Base-by-base conservation (phyloP, 2,113 vertebrate species). In the Corythornis cristatus region DNA sequence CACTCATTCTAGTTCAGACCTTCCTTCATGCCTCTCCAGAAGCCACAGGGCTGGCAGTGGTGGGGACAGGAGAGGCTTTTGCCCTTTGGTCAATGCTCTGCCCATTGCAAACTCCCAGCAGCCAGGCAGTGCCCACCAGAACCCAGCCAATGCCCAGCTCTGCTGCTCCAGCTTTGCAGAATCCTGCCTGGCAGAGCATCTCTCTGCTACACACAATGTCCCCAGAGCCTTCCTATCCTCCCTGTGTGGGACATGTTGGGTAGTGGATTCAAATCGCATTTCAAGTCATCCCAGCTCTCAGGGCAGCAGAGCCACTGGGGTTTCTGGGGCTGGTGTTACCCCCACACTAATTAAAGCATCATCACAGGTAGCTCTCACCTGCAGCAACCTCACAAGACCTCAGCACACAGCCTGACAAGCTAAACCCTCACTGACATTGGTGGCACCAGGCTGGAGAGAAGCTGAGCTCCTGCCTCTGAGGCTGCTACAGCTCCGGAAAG, bases 291-390 rank as follows among this genome's bases (percentile, higher is more conserved):
- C 35, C 45, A 17, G 48, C 12, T 64, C 25, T 42, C 8, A 8
- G 31, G 67, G 40, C n/a, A 54, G 70, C 12, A 4, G 53, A 48
- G 29, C 13, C 71, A 29, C 37, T 57, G 37, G n/a, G 8, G 7
- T 76, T 31, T 67, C 33, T 11, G 28, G 77, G 51, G 17, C 7
- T 7, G 11, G 18, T 8, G 2, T 29, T 29, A 43, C 18, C 58
- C 58, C n/a, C 68, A 2, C 1, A 1, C 54, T 58, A 45, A 37
- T 9, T 1, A 2, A 22, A 81, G 65, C 57, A 17, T 42, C 51
- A 15, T 22, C 54, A 28, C 0, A 0, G 35, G 80, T 0, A 0
- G 40, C 53, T 68, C 37, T 19, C 1, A 5, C 57, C 57, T n/a
- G 3, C 70, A 2, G 17, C 61, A 56, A 28, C 85, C 85, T 74